Evolutionary conservation across 2,113 vertebrate species (phyloP), one percentile per base, ranked within the genome.

Genomic region (Ornithorhynchus anatinus): DNA sequence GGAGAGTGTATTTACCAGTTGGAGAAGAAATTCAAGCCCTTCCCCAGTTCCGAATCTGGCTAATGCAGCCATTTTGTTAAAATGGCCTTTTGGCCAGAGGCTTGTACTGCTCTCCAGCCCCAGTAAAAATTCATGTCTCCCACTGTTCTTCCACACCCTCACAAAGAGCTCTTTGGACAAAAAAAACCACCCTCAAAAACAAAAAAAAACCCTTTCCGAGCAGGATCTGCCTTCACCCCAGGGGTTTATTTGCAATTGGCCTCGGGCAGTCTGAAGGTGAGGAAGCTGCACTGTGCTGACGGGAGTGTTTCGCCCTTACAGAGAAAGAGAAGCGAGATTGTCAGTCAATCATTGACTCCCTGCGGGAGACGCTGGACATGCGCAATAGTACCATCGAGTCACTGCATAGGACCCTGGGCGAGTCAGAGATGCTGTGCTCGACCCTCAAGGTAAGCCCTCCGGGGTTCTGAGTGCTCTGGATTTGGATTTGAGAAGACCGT

Each of bases 381-480:
- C 96, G 96, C 81, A 96, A 89, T 27, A 91, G 88, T 74, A 95
- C 94, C 0, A 89, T 98, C 88, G 95, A 96, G 31, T 85, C 87
- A 0, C 82, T 95, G 25, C 92, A 89, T 79, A 95, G 94, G 69
- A 89, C 95, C 42, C 70, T 94, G 16, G 89, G 76, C 57, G 95
- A 97, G 58, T 93, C 95, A 23, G 96, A 98, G 43, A 96, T 94
- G 93, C 79, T 98, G 42, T 97, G 96, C 68, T 91, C 91, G 39
- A 91, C 96, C 39, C 93, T 99, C 29, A 95, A 93, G 92, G 98
- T 99, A 93, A 56, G 43, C 74, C 4, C 6, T 35, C 20, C 15
- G 16, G 17, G 0, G 4, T 23, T 59, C 27, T 12, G 3, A 31
- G 15, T 20, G 29, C 16, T 48, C 38, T 17, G 53, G 9, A 12